phyloP scores from a whole-genome alignment of 2,888 invertebrate genomes.

The Epirrhoe alternata region DNA sequence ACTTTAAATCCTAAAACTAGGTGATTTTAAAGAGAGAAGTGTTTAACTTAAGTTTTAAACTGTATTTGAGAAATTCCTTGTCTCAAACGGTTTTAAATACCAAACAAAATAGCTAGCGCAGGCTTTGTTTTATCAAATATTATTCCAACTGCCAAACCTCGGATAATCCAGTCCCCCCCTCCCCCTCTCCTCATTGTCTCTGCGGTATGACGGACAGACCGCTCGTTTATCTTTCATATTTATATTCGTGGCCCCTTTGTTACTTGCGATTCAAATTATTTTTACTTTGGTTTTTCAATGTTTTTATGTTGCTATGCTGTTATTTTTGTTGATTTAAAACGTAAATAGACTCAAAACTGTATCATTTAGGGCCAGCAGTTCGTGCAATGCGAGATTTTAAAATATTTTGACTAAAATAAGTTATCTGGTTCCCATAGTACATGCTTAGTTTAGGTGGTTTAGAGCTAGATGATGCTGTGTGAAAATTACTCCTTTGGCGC shows the following conservation, averaged over 20 bases:
- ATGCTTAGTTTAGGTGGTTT: no score
- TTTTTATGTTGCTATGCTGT: slow-evolving; percentile 1
- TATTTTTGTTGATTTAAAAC: neutral
- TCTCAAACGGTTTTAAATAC: no score
- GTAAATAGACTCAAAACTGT: neutral
- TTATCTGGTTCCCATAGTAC: no score
- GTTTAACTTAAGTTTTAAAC: no score
- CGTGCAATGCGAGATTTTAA: no score
- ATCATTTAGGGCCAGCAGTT: neutral
- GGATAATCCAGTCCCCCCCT: slow-evolving; percentile 53
- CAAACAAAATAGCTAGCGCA: neutral
- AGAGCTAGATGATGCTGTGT: no score
- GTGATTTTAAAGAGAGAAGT: no score
- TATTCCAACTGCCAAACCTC: slow-evolving; percentile 57
- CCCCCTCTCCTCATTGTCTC: slow-evolving; percentile 50
- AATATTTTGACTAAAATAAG: no score
- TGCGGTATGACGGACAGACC: slow-evolving; percentile 38
- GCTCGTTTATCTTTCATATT: slow-evolving; percentile 42
- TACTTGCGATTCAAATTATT: slow-evolving; percentile 39
- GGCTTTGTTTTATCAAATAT: slow-evolving; percentile 54
- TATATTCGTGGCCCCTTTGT: slow-evolving; percentile 35
- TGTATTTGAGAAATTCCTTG: no score
- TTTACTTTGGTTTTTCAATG: slow-evolving; percentile 18
- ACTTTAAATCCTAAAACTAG: no score
- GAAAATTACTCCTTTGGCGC: no score